Conservation (phyloP, 2,888 invertebrate genomes). For the Patella ulyssiponensis region DNA sequence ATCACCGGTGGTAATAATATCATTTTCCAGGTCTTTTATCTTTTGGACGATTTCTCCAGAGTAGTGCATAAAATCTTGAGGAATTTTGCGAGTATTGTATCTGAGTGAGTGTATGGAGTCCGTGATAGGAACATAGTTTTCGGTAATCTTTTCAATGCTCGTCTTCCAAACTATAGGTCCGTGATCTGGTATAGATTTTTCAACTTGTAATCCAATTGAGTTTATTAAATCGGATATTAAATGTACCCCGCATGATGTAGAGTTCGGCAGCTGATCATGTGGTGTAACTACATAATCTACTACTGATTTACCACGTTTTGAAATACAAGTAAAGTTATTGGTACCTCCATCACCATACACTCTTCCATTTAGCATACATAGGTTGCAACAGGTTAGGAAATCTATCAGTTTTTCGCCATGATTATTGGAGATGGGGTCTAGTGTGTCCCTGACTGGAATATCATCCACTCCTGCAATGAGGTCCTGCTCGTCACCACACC, state of each 20-base stretch:
- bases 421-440: neutral
- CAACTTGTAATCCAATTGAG: neutral
- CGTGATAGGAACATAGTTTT: neutral
- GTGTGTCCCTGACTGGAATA: neutral
- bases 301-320: neutral
- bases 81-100: neutral
- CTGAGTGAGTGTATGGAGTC: neutral
- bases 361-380: slow-evolving; percentile 7
- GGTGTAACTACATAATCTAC: too few relatives aligned
- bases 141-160: neutral
- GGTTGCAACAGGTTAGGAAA: neutral
- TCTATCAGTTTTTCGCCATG: neutral
- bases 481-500: slow-evolving; percentile 3
- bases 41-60: too few relatives aligned
- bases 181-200: neutral
- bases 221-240: neutral
- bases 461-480: neutral
- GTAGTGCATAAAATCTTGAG: neutral
- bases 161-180: neutral
- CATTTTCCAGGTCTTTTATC: too few relatives aligned
- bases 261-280: neutral
- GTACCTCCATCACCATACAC: neutral
- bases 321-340: neutral
- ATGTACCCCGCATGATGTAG: neutral
- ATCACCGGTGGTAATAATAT: neutral